Percentiles rank a stretch among this genome's conserved stretches.
Evolutionary conservation across 2,888 invertebrate genomes (phyloP).

Genomic region (Cristatella mucedo): DNA sequence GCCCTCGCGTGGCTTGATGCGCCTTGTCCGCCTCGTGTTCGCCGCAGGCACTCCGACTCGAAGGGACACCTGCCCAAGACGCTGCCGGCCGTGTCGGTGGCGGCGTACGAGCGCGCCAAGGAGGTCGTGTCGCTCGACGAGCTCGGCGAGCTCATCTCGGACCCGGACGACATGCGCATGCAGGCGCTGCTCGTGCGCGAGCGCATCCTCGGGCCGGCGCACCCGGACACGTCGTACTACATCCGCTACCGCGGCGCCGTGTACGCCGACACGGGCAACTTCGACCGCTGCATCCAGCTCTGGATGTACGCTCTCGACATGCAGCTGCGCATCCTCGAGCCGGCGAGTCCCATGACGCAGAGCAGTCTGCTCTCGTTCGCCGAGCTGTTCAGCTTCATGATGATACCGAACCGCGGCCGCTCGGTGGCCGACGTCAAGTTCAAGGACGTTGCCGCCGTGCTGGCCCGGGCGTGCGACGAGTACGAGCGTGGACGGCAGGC

Average conservation of each 20-base stretch:
- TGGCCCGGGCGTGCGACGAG: slow-evolving; percentile 55
- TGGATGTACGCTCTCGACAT: slow-evolving; percentile 94
- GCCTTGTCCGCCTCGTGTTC: too few species aligned
- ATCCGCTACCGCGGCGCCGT: slow-evolving; percentile 81
- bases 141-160: slow-evolving; percentile 67
- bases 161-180: slow-evolving; percentile 92
- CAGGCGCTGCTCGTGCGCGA: slow-evolving; percentile 69
- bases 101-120: slow-evolving; percentile 70
- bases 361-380: slow-evolving; percentile 83
- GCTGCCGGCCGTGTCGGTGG: slow-evolving; percentile 51
- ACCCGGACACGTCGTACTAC: slow-evolving; percentile 91
- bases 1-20: too few species aligned
- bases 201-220: slow-evolving; percentile 72
- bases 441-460: slow-evolving; percentile 63
- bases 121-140: slow-evolving; percentile 65
- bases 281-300: slow-evolving; percentile 68
- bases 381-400: slow-evolving; percentile 69
- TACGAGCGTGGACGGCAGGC: slow-evolving; percentile 40
- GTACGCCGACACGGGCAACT: slow-evolving; percentile 78
- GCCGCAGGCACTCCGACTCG: too few species aligned
- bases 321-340: slow-evolving; percentile 80
- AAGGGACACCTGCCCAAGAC: slow-evolving; percentile 69
- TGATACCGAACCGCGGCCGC: slow-evolving; percentile 53
- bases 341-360: slow-evolving; percentile 83
- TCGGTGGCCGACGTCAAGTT: slow-evolving; percentile 56